Conservation (phyloP, 2,113 vertebrate species). For the Psettodes erumei region DNA sequence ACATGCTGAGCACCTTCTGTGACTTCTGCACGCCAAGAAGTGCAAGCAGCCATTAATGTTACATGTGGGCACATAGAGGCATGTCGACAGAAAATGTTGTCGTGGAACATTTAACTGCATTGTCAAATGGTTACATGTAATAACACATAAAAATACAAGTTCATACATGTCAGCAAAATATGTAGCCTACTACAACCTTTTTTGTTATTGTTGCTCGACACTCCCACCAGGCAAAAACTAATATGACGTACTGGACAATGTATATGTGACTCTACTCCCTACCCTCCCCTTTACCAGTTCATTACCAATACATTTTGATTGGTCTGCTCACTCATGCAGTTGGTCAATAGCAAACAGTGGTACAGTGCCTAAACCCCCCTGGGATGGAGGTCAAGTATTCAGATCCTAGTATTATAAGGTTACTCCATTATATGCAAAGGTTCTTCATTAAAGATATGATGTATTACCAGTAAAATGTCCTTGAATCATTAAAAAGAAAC, state of each 20-base stretch:
- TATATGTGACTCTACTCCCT: not conserved
- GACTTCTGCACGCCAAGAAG: slow-evolving; percentile 59
- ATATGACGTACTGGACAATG: not conserved
- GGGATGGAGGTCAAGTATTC: slow-evolving; percentile 14
- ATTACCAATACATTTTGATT: not conserved
- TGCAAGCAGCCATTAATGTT: slow-evolving; percentile 14
- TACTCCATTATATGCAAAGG: not conserved
- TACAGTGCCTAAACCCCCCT: not conserved
- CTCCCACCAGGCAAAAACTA: not conserved
- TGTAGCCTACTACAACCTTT: not conserved
- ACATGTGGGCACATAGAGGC: slow-evolving; percentile 6
- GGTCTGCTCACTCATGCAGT: slow-evolving; percentile 12
- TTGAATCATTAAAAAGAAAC: not conserved
- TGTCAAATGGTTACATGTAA: not conserved
- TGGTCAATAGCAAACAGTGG: slow-evolving; percentile 30
- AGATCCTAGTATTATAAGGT: not conserved
- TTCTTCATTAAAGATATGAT: not conserved
- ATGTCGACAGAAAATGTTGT: not conserved
- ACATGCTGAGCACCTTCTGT: slow-evolving; percentile 76
- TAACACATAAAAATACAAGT: not conserved
- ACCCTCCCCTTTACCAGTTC: slow-evolving; percentile 2
- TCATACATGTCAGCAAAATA: not conserved
- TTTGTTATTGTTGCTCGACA: not conserved
- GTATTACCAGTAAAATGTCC: not conserved
- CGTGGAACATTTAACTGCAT: not conserved